Percentiles rank a stretch among this genome's conserved stretches.
phyloP scores from a whole-genome alignment of 2,888 invertebrate genomes.

The Hirtodrosophila trivittata region DNA sequence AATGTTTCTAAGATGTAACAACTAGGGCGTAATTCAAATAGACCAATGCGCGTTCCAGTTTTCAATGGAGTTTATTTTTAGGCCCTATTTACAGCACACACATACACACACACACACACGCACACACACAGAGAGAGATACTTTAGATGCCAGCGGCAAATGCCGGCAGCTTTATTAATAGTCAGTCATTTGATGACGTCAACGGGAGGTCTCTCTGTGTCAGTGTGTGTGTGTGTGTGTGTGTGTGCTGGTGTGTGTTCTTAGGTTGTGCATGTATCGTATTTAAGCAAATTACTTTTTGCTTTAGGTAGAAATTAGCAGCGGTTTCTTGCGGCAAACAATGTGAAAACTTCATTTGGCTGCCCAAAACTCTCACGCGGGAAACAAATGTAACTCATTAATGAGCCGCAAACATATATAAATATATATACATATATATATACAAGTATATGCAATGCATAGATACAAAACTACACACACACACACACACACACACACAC shows the following conservation, averaged over 20 bases:
- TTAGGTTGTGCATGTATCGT: constrained; percentile 3
- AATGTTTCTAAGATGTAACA: constrained; percentile 23
- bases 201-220: constrained; percentile 35
- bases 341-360: constrained; percentile 65
- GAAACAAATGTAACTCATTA: constrained; percentile 68
- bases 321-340: constrained; percentile 54
- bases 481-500: constrained; percentile 4
- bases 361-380: constrained; percentile 19
- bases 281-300: constrained; percentile 35
- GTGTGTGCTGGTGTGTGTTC: not conserved
- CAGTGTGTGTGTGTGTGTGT: not conserved
- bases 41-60: constrained; percentile 66
- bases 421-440: too few relatives aligned
- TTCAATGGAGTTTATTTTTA: constrained; percentile 78
- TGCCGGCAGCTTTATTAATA: constrained; percentile 74
- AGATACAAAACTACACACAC: constrained; percentile 24
- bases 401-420: constrained; percentile 52
- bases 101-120: constrained; percentile 22
- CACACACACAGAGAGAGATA: constrained; percentile 37
- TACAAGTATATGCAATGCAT: constrained; percentile 30
- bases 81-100: constrained; percentile 42
- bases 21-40: constrained; percentile 49
- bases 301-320: constrained; percentile 43
- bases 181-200: constrained; percentile 68
- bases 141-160: constrained; percentile 50